Evolutionary conservation across 2,888 invertebrate genomes (phyloP).

Genomic region (Hemistola chrysoprasaria): DNA sequence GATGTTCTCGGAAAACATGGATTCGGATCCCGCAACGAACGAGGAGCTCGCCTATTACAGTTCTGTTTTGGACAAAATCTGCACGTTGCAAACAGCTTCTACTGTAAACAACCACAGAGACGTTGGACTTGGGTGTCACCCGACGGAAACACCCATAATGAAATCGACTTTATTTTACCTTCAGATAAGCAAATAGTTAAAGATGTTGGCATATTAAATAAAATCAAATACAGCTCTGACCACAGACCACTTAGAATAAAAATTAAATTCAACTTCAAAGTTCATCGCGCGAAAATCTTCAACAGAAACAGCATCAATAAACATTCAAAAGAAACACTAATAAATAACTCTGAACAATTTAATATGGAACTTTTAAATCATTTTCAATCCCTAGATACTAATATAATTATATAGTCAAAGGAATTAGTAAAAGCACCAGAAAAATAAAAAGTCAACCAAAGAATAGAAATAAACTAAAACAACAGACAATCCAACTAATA

Average conservation of each 20-base stretch:
- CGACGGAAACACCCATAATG: not conserved
- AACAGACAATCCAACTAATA: no score
- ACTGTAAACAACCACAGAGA: not conserved
- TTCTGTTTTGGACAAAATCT: conserved; percentile 5
- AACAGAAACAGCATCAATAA: no score
- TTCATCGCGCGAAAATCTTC: no score
- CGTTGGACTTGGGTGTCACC: not conserved
- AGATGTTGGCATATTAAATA: not conserved
- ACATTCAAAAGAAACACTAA: no score
- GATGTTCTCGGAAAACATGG: conserved; percentile 4
- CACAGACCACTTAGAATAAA: no score
- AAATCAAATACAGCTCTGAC: not conserved
- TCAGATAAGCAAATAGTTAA: not conserved
- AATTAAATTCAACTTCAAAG: not conserved
- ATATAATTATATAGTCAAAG: no score
- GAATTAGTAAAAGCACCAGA: no score
- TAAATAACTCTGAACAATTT: no score
- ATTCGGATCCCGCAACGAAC: conserved; percentile 1
- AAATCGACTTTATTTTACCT: not conserved
- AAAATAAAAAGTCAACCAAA: no score
- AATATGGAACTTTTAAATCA: no score
- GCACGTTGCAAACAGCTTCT: not conserved
- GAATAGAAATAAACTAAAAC: no score
- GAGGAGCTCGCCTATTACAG: conserved; percentile 6
- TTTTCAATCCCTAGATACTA: no score